Evolutionary conservation across 2,113 vertebrate species (phyloP).

Genomic region (Athene cunicularia): DNA sequence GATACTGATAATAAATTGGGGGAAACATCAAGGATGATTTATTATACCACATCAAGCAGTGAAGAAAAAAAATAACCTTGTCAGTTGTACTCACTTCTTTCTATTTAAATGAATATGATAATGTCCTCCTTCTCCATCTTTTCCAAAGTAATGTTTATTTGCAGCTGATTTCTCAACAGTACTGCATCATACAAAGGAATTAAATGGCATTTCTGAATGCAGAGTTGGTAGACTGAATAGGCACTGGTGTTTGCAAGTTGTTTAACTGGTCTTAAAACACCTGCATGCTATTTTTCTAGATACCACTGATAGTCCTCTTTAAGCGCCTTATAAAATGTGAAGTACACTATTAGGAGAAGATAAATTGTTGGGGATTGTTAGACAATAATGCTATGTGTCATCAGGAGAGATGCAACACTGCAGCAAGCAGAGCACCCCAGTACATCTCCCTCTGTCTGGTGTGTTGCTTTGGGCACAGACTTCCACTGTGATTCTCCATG

Average conservation of each 20-base stretch:
- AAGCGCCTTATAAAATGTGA: background rate
- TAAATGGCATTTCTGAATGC: background rate
- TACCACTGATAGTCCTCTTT: background rate
- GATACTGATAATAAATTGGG: slow-evolving; percentile 52
- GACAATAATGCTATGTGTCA: background rate
- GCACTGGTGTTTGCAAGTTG: background rate
- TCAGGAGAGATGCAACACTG: background rate
- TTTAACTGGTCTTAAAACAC: background rate
- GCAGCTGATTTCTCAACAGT: background rate
- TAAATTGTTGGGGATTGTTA: background rate
- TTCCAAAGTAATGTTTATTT: slow-evolving; percentile 14
- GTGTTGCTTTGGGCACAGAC: background rate
- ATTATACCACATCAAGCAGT: slow-evolving; percentile 19
- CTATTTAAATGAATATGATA: slow-evolving; percentile 40
- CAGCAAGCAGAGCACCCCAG: background rate
- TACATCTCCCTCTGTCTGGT: background rate
- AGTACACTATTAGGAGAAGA: background rate
- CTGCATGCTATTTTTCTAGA: background rate
- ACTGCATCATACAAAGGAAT: background rate
- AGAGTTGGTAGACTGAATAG: background rate
- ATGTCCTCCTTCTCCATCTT: slow-evolving; percentile 2
- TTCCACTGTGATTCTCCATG: background rate
- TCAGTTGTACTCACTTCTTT: background rate
- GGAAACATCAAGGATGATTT: slow-evolving; percentile 55
- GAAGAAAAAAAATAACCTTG: background rate